Evolutionary conservation across 2,797 vertebrate genomes (phyloP).

Genomic region (Phataginus tetradactyla): DNA sequence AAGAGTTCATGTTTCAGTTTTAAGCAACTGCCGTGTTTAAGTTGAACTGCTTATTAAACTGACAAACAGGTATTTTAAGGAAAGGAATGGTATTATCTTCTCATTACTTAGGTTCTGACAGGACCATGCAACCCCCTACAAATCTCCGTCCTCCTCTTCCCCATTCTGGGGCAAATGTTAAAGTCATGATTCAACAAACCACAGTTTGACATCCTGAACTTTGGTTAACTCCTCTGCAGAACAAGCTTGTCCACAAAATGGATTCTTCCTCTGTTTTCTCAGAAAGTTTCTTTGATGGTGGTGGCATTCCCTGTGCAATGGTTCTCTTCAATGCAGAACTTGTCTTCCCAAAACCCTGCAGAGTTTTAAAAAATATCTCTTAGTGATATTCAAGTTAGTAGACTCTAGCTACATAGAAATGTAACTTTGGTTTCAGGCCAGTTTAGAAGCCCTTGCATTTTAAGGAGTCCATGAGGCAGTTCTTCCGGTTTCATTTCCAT

Average conservation of each 20-base stretch:
- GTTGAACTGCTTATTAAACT: neutral
- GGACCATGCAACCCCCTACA: neutral
- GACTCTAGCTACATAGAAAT: constrained; percentile 14
- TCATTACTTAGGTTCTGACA: neutral
- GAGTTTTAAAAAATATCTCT: constrained; percentile 23
- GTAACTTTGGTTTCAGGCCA: constrained; percentile 56
- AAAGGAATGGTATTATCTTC: neutral
- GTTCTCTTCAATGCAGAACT: neutral
- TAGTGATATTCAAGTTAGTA: constrained; percentile 43
- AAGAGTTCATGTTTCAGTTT: constrained; percentile 21
- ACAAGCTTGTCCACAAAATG: constrained; percentile 56
- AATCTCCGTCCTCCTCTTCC: neutral
- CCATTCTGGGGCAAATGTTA: neutral
- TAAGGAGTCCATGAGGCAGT: constrained; percentile 1
- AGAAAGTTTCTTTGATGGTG: neutral
- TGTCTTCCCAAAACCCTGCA: neutral
- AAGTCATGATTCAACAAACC: constrained; percentile 49
- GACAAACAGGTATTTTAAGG: constrained; percentile 40
- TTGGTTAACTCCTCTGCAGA: neutral
- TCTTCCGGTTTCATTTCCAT: constrained; percentile 67
- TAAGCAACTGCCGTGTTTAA: neutral
- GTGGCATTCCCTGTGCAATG: neutral
- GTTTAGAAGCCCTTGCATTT: constrained; percentile 39
- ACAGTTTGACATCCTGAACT: constrained; percentile 29
- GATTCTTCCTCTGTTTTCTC: constrained; percentile 20